Percentiles rank a stretch among this genome's conserved stretches.
phyloP scores from a whole-genome alignment of 2,888 invertebrate species.

The Drosophila nr. medialis region DNA sequence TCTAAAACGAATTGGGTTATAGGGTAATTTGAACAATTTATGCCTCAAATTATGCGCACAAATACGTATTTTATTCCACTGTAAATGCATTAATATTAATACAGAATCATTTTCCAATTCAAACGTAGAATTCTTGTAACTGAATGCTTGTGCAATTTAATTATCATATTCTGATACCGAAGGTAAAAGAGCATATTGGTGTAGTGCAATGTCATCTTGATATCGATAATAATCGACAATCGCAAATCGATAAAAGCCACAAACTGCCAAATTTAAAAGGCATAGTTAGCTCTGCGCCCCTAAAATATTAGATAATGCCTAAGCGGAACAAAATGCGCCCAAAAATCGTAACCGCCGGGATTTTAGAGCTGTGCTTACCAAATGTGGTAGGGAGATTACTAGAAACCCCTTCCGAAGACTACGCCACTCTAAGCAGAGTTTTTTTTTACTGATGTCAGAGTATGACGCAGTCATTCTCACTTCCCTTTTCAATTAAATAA shows the following conservation, averaged over 20 bases:
- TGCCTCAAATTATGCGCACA: too few species aligned
- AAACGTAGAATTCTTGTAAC: background rate
- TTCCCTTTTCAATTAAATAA: background rate
- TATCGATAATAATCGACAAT: background rate
- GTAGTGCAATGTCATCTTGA: background rate
- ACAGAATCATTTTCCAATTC: background rate
- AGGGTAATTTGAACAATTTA: too few species aligned
- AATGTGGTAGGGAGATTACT: background rate
- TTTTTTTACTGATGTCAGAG: background rate
- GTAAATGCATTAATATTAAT: background rate
- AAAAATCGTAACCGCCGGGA: too few species aligned
- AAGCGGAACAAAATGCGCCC: background rate
- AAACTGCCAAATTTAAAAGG: background rate
- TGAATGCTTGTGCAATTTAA: background rate
- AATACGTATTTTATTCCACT: background rate
- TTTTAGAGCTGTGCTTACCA: accelerated
- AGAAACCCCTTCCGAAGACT: background rate
- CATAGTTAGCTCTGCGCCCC: background rate
- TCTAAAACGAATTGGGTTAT: background rate
- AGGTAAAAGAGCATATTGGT: background rate
- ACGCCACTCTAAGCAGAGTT: accelerated
- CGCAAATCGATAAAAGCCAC: background rate
- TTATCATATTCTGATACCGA: background rate
- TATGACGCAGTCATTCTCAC: background rate
- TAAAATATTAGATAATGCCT: background rate